These are phyloP conservation scores for Melangyna quadrimaculata DNA, from an alignment of 2,888 invertebrate genomes.

Conservation along the genomic window DNA sequence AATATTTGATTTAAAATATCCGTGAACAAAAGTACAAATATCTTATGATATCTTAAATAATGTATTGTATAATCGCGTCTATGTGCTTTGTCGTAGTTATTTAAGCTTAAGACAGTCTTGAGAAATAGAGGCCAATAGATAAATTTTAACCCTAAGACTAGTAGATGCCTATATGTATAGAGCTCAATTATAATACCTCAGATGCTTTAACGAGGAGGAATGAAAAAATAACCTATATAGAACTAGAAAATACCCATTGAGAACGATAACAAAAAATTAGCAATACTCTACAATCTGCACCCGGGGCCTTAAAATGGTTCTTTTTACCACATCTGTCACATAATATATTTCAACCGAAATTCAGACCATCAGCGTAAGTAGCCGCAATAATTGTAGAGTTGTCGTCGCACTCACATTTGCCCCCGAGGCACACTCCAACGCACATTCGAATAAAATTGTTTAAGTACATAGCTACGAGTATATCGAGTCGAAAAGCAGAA, in stretches of 20 bases:
- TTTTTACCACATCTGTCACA: slow-evolving; percentile 64
- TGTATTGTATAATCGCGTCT: too few relatives aligned
- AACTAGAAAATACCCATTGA: slow-evolving; percentile 43
- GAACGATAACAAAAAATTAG: slow-evolving; percentile 62
- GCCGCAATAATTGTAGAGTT: slow-evolving; percentile 68
- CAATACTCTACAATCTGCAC: not conserved
- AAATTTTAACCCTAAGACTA: not conserved
- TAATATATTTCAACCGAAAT: slow-evolving; percentile 39
- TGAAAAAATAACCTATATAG: not conserved
- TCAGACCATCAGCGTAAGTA: slow-evolving; percentile 54
- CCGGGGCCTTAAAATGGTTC: slow-evolving; percentile 37
- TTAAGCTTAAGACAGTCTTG: not conserved
- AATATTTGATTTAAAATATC: too few relatives aligned
- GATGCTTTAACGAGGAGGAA: not conserved
- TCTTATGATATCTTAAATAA: too few relatives aligned
- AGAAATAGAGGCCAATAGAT: not conserved
- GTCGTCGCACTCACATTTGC: slow-evolving; percentile 34
- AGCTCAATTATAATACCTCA: not conserved
- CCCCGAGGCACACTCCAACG: slow-evolving; percentile 74
- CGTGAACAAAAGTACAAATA: too few relatives aligned
- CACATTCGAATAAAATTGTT: slow-evolving; percentile 76
- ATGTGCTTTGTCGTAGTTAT: not conserved
- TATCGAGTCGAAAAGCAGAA: not conserved
- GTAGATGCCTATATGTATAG: too few relatives aligned
- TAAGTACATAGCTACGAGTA: too few relatives aligned